Evolutionary conservation across 2,888 invertebrate species (phyloP).

Genomic region (Ennomos erosarius): DNA sequence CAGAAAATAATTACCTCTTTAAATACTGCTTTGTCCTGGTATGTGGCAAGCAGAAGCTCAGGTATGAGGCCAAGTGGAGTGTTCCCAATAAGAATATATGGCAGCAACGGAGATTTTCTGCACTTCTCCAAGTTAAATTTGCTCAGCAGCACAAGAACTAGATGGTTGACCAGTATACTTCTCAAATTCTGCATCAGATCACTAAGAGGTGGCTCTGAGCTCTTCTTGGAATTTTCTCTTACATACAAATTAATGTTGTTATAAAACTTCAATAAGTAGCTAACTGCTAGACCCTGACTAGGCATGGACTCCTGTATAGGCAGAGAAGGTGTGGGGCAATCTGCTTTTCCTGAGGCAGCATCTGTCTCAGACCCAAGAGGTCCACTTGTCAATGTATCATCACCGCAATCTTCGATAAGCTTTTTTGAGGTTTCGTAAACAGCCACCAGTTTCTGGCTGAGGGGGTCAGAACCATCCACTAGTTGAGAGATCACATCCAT

Average conservation of each 20-base stretch:
- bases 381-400: conserved; percentile 67
- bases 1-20: conserved; percentile 64
- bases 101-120: conserved; percentile 87
- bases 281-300: conserved; percentile 74
- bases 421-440: conserved; percentile 75
- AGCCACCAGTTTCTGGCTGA: conserved; percentile 80
- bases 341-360: conserved; percentile 59
- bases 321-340: conserved; percentile 76
- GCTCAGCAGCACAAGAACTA: conserved; percentile 86
- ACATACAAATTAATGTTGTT: conserved; percentile 90
- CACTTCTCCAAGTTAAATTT: conserved; percentile 80
- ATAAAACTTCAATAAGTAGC: conserved; percentile 84
- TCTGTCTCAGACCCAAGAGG: conserved; percentile 66
- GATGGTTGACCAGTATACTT: conserved; percentile 80
- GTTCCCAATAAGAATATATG: conserved; percentile 88
- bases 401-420: conserved; percentile 75
- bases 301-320: conserved; percentile 73
- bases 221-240: conserved; percentile 90
- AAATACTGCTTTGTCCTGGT: conserved; percentile 86
- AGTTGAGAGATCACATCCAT: conserved; percentile 87
- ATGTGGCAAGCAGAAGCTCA: conserved; percentile 87
- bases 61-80: conserved; percentile 91
- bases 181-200: conserved; percentile 86
- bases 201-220: conserved; percentile 90
- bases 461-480: conserved; percentile 83